Evolutionary conservation across 2,888 invertebrate species (phyloP), one percentile per base, ranked within the genome.

Genomic region (Andrena trimmerana): DNA sequence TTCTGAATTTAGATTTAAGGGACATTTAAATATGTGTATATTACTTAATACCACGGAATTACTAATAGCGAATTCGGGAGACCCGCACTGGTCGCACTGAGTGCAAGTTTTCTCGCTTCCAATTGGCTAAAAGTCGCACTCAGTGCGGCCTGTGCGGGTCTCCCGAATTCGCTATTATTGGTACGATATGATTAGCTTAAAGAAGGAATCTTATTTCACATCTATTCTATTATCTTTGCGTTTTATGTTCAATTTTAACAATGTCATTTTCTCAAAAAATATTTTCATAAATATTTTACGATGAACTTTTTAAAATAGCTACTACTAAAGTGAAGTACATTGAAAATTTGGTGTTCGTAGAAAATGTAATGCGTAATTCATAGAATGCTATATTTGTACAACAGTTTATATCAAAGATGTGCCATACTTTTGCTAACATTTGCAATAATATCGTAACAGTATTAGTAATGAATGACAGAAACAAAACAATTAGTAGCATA

Each of bases 361-460:
- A 57, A 57, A 20, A 10, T 13, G 2, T 24, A 5, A 57, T 10
- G 20, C 8, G 1, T 57, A 13, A 24, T 24, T 20, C 27, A 27
- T 57, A 57, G 10, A 57, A 24, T 57, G 24, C 10, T 7, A 24
- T 10, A 54, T 57, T 20, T 52, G 2, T 20, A 20, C 7, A 20
- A 2, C 52, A 20, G 42, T 42, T 13, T 42, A 4, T 42, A 13
- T 13, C 42, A 42, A 13, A 42, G 3, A 42, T 13, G 13, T 42
- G 13, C 1, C 42, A 42, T 42, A 42, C 4, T 13, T 42, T 42
- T 42, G 42, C 13, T 42, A 4, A 13, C 13, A 24, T 7, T 57
- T 57, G 24, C 54, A 27, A 57, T 57, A 24, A 20, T 16, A 36
- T 60, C 50, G 4, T 29, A 67, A 73, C 27, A 77, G 24, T 63